Evolutionary conservation across 2,888 invertebrate species (phyloP).

Genomic region (Leucophenga montana): DNA sequence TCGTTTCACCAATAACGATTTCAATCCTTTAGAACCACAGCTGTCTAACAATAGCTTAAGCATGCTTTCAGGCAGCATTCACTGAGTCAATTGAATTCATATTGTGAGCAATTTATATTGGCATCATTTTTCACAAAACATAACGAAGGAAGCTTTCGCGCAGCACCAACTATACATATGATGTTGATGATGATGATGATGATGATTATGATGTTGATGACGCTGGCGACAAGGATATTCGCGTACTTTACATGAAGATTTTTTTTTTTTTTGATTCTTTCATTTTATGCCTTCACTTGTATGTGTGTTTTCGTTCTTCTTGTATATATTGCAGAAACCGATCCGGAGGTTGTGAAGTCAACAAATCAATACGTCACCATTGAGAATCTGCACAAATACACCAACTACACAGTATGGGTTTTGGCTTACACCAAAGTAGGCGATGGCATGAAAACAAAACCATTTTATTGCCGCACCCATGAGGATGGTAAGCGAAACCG

Average conservation of each 20-base stretch:
- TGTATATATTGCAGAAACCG: constrained; percentile 76
- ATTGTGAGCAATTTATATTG: constrained; percentile 17
- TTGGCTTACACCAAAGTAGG: constrained; percentile 91
- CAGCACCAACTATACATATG: not conserved
- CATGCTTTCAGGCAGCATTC: not conserved
- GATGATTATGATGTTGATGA: not conserved
- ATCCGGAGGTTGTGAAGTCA: constrained; percentile 83
- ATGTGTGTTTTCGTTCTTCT: not conserved
- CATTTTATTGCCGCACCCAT: constrained; percentile 89
- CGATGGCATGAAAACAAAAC: constrained; percentile 88
- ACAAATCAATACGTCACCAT: constrained; percentile 75
- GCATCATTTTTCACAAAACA: constrained; percentile 9
- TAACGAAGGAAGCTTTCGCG: not conserved
- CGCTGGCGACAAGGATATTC: constrained; percentile 13
- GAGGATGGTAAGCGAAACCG: constrained; percentile 82
- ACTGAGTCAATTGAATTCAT: constrained; percentile 22
- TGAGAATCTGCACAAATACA: constrained; percentile 86
- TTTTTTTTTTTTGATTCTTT: constrained; percentile 36
- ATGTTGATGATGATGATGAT: not conserved
- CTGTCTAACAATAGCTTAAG: not conserved
- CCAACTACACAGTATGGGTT: constrained; percentile 93
- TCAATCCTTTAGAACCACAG: not conserved
- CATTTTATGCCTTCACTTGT: not conserved
- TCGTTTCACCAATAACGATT: not conserved
- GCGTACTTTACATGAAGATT: constrained; percentile 21